Base-by-base conservation (phyloP, 2,888 invertebrate genomes). In the Tipula lateralis region DNA sequence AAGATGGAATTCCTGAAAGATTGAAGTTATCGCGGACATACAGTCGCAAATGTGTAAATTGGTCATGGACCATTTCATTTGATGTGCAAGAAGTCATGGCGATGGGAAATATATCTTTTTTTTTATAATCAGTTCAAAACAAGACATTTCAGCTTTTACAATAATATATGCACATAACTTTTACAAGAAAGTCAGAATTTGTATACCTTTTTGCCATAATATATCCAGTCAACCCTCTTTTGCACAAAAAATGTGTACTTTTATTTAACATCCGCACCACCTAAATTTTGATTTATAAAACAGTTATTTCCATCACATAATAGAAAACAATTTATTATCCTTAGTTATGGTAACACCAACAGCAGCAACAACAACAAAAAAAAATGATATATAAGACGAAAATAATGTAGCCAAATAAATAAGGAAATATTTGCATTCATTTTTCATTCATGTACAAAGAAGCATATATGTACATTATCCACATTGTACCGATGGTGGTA, bases 291-390 rank as follows among this genome's bases (percentile, higher is more conserved):
- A 66, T 66, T 66, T 66, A 66, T 66, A 66, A 66, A 66, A 66
- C 66, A 66, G 66, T 66, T 66, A 66, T 66, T 66, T 66, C 66
- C 66, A 66, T 66, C 66, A 66, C 24, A 66, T 66, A 66, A 66
- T 66, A 66, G 66, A 66, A 66, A 66, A 66, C 66, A 66, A 66
- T 66, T 66, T 66, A 66, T 66, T 66, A 66, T 66, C 66, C 66
- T 66, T 66, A 66, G 66, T 66, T 66, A 66, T 66, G 24, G 66
- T 9, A 50, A 39, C 9, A 39, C 1, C 9, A 39, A n/a, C n/a
- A n/a, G n/a, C n/a, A 44, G n/a, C 13, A n/a, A 44, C n/a, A 50
- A 50, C 6, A 36, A 36, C 6, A 66, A 24, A 7, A 66, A 66
- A 66, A n/a, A n/a, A n/a, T n/a, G n/a, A n/a, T n/a, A n/a, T 24